Conservation (phyloP, 2,888 invertebrate genomes). For the Orchesellides sinensis region DNA sequence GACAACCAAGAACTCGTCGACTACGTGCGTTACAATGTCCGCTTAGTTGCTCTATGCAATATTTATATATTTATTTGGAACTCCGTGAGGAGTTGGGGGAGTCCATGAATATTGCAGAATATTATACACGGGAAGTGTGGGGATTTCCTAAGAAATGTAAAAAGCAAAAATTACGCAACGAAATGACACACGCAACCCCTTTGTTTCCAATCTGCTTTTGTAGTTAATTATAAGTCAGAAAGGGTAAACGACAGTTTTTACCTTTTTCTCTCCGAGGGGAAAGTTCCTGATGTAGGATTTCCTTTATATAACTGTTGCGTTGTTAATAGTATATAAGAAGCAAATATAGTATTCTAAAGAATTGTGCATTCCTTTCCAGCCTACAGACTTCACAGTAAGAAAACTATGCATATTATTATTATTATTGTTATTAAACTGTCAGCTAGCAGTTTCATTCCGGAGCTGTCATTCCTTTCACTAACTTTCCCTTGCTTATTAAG, state of each 20-base stretch:
- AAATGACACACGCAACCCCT: constrained; percentile 41
- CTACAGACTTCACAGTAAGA: background rate
- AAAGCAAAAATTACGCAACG: constrained; percentile 25
- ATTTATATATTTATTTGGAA: background rate
- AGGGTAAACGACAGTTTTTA: constrained; percentile 28
- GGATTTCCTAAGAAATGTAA: background rate
- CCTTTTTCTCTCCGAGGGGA: background rate
- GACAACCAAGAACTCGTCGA: background rate
- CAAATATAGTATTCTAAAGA: background rate
- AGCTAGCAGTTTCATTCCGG: constrained; percentile 20
- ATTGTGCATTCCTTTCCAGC: background rate
- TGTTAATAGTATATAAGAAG: constrained; percentile 17
- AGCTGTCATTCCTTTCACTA: constrained; percentile 37
- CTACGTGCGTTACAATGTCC: no score
- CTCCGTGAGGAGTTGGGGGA: background rate
- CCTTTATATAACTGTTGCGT: background rate
- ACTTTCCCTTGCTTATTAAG: background rate
- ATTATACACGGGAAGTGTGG: background rate
- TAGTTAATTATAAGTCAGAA: constrained; percentile 49
- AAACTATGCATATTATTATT: constrained; percentile 10
- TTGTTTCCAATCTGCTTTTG: constrained; percentile 28
- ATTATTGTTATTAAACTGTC: constrained; percentile 64
- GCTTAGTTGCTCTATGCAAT: no score
- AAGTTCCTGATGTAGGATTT: background rate
- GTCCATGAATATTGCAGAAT: background rate